Conservation (phyloP, 2,113 vertebrate species). For the Brachyhypopomus gauderio region DNA sequence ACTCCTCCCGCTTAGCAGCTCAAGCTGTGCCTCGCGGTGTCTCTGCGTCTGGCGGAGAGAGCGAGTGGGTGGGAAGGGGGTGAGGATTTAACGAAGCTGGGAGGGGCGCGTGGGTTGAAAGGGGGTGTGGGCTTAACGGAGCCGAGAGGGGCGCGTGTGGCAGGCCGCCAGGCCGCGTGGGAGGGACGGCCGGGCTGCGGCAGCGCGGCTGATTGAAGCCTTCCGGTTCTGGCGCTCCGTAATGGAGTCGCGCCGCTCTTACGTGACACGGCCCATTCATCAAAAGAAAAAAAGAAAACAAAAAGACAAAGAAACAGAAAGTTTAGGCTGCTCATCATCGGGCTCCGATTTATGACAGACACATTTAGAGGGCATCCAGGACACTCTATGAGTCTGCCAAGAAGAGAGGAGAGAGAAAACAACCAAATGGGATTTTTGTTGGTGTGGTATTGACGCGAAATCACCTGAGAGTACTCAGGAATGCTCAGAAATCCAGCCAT, state of each 20-base stretch:
- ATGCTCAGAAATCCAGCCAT: neutral
- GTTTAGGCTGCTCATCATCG: too few species aligned
- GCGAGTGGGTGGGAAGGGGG: neutral
- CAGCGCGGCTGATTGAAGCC: neutral
- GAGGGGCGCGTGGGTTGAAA: too few species aligned
- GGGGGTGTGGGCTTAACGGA: neutral
- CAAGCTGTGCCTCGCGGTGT: too few species aligned
- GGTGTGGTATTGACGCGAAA: too few species aligned
- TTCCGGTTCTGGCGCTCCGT: conserved; percentile 6
- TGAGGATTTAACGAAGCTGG: too few species aligned
- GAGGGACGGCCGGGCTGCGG: neutral
- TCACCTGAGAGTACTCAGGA: too few species aligned
- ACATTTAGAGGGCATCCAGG: neutral
- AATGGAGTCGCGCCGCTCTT: neutral
- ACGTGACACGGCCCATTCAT: conserved; percentile 16
- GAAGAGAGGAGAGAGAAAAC: too few species aligned
- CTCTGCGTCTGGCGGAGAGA: too few species aligned
- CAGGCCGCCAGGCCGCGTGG: neutral
- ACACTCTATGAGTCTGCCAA: neutral
- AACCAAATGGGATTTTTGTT: too few species aligned
- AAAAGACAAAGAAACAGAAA: neutral
- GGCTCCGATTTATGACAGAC: neutral
- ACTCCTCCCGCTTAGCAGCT: too few species aligned
- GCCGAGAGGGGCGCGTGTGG: conserved; percentile 10
- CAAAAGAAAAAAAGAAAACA: neutral